Evolutionary conservation across 2,113 vertebrate species (phyloP).

Genomic region (Aythya baeri): DNA sequence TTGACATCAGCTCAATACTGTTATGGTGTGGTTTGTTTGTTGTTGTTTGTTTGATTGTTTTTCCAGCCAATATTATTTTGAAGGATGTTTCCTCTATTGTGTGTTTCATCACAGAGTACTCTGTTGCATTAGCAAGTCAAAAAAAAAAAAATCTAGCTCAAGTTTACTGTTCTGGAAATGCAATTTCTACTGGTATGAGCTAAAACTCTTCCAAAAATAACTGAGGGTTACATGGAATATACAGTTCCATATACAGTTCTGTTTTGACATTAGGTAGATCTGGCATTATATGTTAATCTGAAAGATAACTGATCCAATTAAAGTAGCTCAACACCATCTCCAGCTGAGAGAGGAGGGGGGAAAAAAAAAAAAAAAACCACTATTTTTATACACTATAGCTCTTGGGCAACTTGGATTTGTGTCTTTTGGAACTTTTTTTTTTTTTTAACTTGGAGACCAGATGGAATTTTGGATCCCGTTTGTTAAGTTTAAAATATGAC

Average conservation of each 20-base stretch:
- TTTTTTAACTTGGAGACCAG: background rate
- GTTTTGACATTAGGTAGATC: background rate
- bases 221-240: background rate
- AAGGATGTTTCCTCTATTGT: background rate
- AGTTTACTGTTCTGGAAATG: background rate
- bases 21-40: background rate
- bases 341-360: slow-evolving; percentile 2
- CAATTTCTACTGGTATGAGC: background rate
- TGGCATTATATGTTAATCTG: slow-evolving; percentile 1
- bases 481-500: background rate
- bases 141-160: background rate
- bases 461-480: background rate
- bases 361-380: background rate
- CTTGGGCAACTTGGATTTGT: background rate
- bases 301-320: background rate
- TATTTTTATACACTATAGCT: background rate
- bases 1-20: background rate
- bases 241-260: background rate
- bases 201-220: background rate
- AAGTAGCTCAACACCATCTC: background rate
- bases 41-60: background rate
- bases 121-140: background rate
- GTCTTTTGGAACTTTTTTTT: slow-evolving; percentile 13
- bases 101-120: background rate
- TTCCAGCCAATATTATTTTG: background rate